Evolutionary conservation across 1,140 invertebrate genomes (phyloP), one percentile per base, ranked within the genome.

Genomic region (Dendrolimus punctatus): DNA sequence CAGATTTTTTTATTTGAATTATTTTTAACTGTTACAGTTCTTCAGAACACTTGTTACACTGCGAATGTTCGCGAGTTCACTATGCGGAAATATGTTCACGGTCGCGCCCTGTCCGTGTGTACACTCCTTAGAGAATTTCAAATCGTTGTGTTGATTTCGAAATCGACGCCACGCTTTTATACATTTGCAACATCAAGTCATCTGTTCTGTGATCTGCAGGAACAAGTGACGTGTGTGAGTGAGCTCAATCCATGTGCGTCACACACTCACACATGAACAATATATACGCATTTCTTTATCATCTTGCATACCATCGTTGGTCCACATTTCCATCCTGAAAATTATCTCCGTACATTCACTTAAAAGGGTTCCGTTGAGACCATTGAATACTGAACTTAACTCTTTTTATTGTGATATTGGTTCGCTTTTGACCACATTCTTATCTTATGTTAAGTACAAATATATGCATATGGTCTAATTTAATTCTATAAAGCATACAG

Each of bases 111-210:
- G 40, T 62, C 55, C 55, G 73, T 75, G 65, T 85, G 78, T 78
- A 53, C 70, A 75, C 71, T 80, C 76, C 70, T 81, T 76, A 73
- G 76, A 79, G 74, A 62, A 77, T 79, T 74, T 73, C 73, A 83
- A 85, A 79, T 78, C 69, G 75, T 73, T 86, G 61, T 86, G 81
- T 74, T 83, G 80, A 86, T 85, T 85, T 84, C 81, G 81, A 86
- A 86, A 86, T 82, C 80, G 62, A 64, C 74, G 72, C 78, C 64
- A 74, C 78, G 80, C 78, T 86, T 86, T 83, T 86, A 86, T 86
- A 86, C 75, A 82, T 78, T 76, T 79, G 80, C 81, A 81, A 79
- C 76, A 84, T 81, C 80, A 77, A 76, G 64, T 75, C 76, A 76
- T 77, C 73, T 76, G 67, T 71, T 73, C 62, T 70, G 68, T 76